Percentiles rank a stretch among this genome's conserved stretches.
phyloP scores from a whole-genome alignment of 2,797 vertebrate species.

The Euphonia xanthogaster region DNA sequence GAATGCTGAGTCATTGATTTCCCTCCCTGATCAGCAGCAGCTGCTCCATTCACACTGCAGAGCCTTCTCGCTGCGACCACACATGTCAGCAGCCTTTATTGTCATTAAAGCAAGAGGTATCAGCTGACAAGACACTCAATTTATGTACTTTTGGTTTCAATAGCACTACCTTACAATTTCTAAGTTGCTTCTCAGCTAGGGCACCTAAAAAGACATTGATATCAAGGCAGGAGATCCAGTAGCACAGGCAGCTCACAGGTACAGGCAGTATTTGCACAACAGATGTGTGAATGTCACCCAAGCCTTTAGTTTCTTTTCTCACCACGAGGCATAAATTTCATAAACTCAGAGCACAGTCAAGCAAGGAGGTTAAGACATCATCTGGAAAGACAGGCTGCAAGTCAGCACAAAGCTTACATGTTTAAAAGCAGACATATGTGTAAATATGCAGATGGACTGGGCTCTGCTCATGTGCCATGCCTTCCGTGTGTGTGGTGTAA shows the following conservation, averaged over 20 bases:
- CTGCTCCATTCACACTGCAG: slow-evolving; percentile 56
- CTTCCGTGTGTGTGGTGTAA: not conserved
- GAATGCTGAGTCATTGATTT: slow-evolving; percentile 71
- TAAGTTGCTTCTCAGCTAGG: not conserved
- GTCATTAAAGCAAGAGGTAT: slow-evolving; percentile 4
- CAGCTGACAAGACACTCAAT: slow-evolving; percentile 6
- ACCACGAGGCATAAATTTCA: not conserved
- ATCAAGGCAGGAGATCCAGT: not conserved
- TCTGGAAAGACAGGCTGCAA: not conserved
- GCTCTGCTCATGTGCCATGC: not conserved
- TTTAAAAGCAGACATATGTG: not conserved
- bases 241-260: not conserved
- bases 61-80: not conserved
- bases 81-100: slow-evolving; percentile 18
- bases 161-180: not conserved
- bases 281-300: not conserved
- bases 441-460: not conserved
- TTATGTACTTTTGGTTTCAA: not conserved
- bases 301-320: not conserved
- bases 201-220: not conserved
- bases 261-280: not conserved
- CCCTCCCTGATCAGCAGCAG: slow-evolving; percentile 43
- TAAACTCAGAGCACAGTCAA: not conserved
- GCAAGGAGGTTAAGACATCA: not conserved
- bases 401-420: not conserved